Evolutionary conservation across 2,797 vertebrate species (phyloP), one percentile per base, ranked within the genome.

Genomic region (Remorina albescens): DNA sequence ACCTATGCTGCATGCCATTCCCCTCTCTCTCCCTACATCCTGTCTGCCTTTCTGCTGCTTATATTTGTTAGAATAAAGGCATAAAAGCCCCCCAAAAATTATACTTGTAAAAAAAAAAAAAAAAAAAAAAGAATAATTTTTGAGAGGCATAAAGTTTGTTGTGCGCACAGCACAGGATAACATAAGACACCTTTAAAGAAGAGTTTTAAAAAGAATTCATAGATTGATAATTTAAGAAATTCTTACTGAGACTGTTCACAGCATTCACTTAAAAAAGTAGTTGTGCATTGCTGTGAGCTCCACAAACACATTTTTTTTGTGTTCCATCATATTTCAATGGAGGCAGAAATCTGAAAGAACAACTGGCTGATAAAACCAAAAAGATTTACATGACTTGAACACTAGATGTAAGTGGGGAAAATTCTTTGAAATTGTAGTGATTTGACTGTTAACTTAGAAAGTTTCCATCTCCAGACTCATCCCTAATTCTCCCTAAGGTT

Each of bases 381-480:
- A 51, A 2, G 18, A 59, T 15, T 25, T 28, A 42, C 54, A 58
- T 34, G 41, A 12, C 36, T 47, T 2, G 16, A 56, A 12, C 37
- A 16, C 5, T 4, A 55, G 10, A 25, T 15, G 13, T 6, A 37
- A 26, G 7, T 25, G 21, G 6, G n/a, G 11, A 19, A 30, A 30
- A 0, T 21, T 9, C 36, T 21, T 41, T 21, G 16, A 19, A 18
- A 41, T 39, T 7, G 2, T n/a, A 21, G 21, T 8, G 36, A 51
- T 2, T 28, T 3, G 23, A 54, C 53, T 19, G 68, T 78, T 30
- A 34, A 60, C 49, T 37, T 19, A 3, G 46, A 23, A 59, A 12
- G 2, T 51, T 85, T 78, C 36, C 53, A 54, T 51, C 70, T 36
- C 39, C 21, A 28, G 21, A 46, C 62, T 62, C 66, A 19, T 55